Base-by-base conservation (phyloP, 2,888 invertebrate genomes). In the Platerodrilus igneus region DNA sequence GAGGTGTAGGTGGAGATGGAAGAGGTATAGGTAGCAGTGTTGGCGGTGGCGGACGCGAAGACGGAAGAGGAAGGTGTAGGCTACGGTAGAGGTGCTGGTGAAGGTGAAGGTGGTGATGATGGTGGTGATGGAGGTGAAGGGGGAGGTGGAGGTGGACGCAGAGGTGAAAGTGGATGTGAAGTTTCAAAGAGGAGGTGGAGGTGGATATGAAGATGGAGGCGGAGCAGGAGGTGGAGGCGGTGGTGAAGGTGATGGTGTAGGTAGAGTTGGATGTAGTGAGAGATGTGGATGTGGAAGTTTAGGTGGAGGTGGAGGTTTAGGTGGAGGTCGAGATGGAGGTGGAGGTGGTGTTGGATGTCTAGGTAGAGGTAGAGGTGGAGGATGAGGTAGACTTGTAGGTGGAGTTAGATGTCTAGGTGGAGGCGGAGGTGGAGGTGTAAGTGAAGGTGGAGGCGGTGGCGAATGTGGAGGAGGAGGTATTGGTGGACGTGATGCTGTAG, bases 391-490 rank as follows among this genome's bases (percentile, higher is more conserved):
- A 19, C 7, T 7, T 19, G 7, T 7, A 19, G 20, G n/a, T n/a
- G n/a, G n/a, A n/a, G n/a, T n/a, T n/a, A n/a, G n/a, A n/a, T n/a
- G n/a, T n/a, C n/a, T n/a, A n/a, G n/a, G n/a, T n/a, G n/a, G n/a
- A n/a, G n/a, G n/a, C n/a, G n/a, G n/a, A n/a, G n/a, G n/a, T n/a
- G n/a, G n/a, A n/a, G n/a, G n/a, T n/a, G n/a, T n/a, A n/a, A n/a
- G n/a, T n/a, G n/a, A n/a, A n/a, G n/a, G n/a, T n/a, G n/a, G 20
- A 7, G 26, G 26, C 6, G 9, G 10, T 6, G 26, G 26, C 6
- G 26, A 9, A 9, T 7, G 29, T 10, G 14, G 29, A 6, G 17
- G n/a, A 7, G 29, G 17, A 29, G 29, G 29, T 29, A 10, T 7
- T 6, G 16, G 15, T 29, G 16, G 17, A 29, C 15, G 9, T 16